These are phyloP conservation scores for Strix uralensis DNA, from an alignment of 2,113 vertebrate genomes.

Conservation along the genomic window DNA sequence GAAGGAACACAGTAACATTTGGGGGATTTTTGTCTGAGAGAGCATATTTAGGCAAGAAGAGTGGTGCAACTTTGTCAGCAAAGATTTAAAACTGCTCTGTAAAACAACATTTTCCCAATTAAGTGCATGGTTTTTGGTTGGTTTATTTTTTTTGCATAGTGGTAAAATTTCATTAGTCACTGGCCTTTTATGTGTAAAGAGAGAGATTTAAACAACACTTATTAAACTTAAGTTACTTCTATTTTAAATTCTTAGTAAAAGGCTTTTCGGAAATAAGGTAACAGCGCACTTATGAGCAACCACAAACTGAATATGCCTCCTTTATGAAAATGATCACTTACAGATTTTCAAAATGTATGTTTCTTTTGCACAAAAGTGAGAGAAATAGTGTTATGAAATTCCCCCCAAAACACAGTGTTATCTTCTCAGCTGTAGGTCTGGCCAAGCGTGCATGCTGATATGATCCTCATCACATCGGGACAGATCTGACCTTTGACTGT, in stretches of 20 bases:
- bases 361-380: neutral
- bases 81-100: neutral
- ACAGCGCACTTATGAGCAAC: rapidly evolving
- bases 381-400: rapidly evolving
- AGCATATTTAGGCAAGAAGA: neutral
- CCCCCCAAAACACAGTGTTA: neutral
- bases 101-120: neutral
- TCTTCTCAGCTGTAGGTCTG: neutral
- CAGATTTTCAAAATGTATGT: neutral
- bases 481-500: constrained; percentile 44
- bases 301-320: neutral
- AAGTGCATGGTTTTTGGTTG: neutral
- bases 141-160: neutral
- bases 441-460: rapidly evolving
- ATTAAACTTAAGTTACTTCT: neutral
- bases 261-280: neutral
- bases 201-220: neutral
- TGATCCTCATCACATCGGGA: neutral
- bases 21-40: neutral
- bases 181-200: neutral
- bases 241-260: neutral
- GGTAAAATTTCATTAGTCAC: neutral
- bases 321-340: neutral
- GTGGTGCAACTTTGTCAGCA: neutral
- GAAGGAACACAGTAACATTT: neutral